phyloP scores from a whole-genome alignment of 2,888 invertebrate genomes.

The Ephialtes manifestator region DNA sequence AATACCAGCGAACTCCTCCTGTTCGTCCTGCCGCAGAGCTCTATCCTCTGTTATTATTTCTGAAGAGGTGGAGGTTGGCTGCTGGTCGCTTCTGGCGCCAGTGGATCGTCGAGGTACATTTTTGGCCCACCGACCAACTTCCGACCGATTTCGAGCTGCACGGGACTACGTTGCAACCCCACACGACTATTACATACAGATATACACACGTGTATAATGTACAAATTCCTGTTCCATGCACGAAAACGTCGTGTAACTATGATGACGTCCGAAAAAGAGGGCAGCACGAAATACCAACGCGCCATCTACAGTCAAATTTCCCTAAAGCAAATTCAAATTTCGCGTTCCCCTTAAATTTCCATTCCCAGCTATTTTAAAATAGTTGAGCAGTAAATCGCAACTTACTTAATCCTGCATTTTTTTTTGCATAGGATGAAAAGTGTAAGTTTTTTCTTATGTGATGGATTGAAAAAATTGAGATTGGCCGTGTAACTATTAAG shows the following conservation, averaged over 20 bases:
- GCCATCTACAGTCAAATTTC: not conserved
- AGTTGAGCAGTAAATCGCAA: no score
- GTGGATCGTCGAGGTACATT: constrained; percentile 66
- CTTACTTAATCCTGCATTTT: no score
- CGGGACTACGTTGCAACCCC: constrained; percentile 15
- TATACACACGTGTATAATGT: not conserved
- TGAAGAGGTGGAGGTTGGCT: constrained; percentile 48
- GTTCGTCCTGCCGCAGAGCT: constrained; percentile 35
- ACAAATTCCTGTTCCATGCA: constrained; percentile 25
- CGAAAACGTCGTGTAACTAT: constrained; percentile 40
- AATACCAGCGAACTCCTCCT: constrained; percentile 52
- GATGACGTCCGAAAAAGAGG: constrained; percentile 50
- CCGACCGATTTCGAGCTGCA: constrained; percentile 68
- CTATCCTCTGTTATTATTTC: constrained; percentile 47
- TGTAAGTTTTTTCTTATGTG: no score
- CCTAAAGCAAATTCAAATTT: no score
- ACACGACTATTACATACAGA: not conserved
- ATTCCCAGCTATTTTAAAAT: no score
- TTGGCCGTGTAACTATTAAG: no score
- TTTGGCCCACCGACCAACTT: constrained; percentile 71
- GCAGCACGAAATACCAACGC: constrained; percentile 16
- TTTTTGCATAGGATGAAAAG: no score
- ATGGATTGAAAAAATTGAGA: no score
- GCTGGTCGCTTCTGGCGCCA: constrained; percentile 63
- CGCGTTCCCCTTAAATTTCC: no score